Base-by-base conservation (phyloP, 2,113 vertebrate species). In the Natator depressus region DNA sequence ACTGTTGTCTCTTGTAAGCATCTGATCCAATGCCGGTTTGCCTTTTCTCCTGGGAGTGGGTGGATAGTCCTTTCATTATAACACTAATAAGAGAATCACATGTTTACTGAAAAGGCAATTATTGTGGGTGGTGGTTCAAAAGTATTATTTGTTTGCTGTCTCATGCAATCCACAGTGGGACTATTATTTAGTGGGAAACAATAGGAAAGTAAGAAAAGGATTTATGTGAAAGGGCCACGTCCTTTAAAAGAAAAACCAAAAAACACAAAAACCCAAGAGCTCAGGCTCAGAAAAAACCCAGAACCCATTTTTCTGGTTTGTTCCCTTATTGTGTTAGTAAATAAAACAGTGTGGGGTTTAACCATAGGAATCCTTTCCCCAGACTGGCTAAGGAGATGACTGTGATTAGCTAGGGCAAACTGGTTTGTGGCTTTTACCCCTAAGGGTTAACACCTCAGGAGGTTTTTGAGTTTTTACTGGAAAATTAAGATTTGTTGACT, bases 371-470 rank as follows among this genome's bases (percentile, higher is more conserved):
- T 86, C 53, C 93, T 98, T 97, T 98, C 96, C 95, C 97, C 96
- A 98, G 95, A 96, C 97, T 97, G 97, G 97, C 93, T 93, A 78
- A 87, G 90, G 96, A 93, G 93, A 97, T 97, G 87, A 98, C 97
- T 97, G 97, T 84, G 94, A 96, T 95, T 97, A 96, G 95, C 35
- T 85, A 94, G 95, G 95, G 97, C 97, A 98, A 80, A 96, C 50
- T 97, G 97, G 95, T 97, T 98, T 98, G 98, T 96, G 98, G 98
- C 86, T 98, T 98, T 98, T 91, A 95, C 96, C 96, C 96, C 97
- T 94, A 94, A 95, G 97, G 87, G 87, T 62, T 97, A 96, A 93
- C 91, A 94, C 97, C 97, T 98, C 96, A 96, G 97, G 95, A 97
- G 89, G 81, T 89, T 90, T 97, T 94, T 3, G 47, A 97, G 97